Evolutionary conservation across 64 coral and sea anemone species (phyloP), one percentile per base, ranked within the genome.

Genomic region (Stylophora pistillata): DNA sequence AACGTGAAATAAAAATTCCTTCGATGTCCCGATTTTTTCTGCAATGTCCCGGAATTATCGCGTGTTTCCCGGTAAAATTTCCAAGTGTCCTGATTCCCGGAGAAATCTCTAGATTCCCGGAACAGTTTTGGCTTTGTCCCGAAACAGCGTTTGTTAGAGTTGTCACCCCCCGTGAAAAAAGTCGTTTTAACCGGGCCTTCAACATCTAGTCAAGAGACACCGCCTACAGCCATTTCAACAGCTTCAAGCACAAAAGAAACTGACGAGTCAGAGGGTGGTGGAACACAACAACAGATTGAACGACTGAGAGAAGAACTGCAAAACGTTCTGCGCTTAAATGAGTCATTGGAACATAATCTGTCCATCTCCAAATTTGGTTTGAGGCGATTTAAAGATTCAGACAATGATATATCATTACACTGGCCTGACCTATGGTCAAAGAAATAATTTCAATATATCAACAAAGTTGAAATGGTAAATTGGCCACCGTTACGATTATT

Each of bases 341-440:
- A 71, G 71, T 53, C 76, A 33, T 72, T 89, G 76, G 77, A 89
- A 70, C 76, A 52, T 21, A 62, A 89, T 73, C 68, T 76, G 30
- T 73, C 53, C 54, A 89, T 73, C 37, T 21, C 33, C 55, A 77
- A 78, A 82, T 90, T 90, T 82, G 77, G 62, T 72, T 68, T 90
- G 53, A 82, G 31, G 32, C 65, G 30, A 34, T 90, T 90, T 62
- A 30, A 77, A 79, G 58, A 80, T 74, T 71, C 76, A 30, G 76
- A 81, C 25, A 53, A 68, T 32, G 74, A 92, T 73, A 92, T 87
- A 59, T 78, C 30, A 68, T 79, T 92, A 92, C 65, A 78, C 66
- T 87, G 84, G 90, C 59, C 73, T 92, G 82, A 87, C 71, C 56
- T 59, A 60, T 87, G 72, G 61, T 30, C 73, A n/a, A n/a, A n/a